A percentile compares a stretch with the other conserved stretches of the same genome.
Conservation (phyloP, 2,888 invertebrate genomes). For the Maniola hyperantus region DNA sequence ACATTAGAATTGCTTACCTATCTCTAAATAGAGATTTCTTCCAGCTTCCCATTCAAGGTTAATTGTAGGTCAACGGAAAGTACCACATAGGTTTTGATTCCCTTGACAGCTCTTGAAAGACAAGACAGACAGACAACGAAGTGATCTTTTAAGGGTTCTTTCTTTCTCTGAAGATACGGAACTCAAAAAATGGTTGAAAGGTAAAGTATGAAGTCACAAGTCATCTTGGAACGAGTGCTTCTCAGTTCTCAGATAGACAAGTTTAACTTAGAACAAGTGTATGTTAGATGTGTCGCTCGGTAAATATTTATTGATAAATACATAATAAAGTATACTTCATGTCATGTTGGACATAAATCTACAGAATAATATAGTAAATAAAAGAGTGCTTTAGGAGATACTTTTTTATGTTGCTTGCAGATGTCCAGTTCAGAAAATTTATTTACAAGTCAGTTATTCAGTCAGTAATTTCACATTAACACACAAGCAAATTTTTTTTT, state of each 20-base stretch:
- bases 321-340: background rate
- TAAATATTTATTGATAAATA: background rate
- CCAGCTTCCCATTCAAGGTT: too few relatives aligned
- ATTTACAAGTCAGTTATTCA: too few relatives aligned
- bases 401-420: background rate
- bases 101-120: too few relatives aligned
- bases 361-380: background rate
- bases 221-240: conserved; percentile 6
- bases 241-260: background rate
- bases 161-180: too few relatives aligned
- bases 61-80: too few relatives aligned
- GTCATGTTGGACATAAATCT: background rate
- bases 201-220: conserved; percentile 15
- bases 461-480: too few relatives aligned
- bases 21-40: too few relatives aligned
- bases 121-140: too few relatives aligned
- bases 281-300: background rate
- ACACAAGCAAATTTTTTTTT: too few relatives aligned
- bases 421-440: too few relatives aligned
- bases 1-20: too few relatives aligned
- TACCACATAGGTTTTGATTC: too few relatives aligned
- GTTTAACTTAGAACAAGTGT: conserved; percentile 2
- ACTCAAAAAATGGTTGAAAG: conserved; percentile 3
- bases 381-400: background rate
- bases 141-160: background rate